Base-by-base conservation (phyloP, 1,140 invertebrate genomes). In the Acromyrmex heyeri region DNA sequence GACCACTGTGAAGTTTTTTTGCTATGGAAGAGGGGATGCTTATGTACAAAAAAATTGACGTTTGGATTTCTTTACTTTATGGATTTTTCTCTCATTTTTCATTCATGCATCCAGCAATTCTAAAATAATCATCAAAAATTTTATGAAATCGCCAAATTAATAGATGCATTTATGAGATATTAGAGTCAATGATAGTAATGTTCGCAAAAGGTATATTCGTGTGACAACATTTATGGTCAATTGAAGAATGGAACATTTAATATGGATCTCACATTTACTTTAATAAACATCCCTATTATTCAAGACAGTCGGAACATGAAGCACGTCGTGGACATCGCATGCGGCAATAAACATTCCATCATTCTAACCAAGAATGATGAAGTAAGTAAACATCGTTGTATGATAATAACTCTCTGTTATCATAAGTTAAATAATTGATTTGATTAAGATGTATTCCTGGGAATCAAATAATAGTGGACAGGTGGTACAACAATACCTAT, bases 381-480 rank as follows among this genome's bases (percentile, higher is more conserved):
- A 94, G 96, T 97, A 87, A 38, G 34, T 38, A 87, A 48, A 53
- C 4, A n/a, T 38, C 34, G 30, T 24, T 8, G 30, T 2, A 18
- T 38, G 34, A 30, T 2, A 5, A 1, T 24, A 18, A 55, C 65
- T 14, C 10, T 21, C 6, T 16, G 7, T 67, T 14, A 0, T 82
- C 7, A 7, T 14, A 16, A 64, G 18, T 55, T 34, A 14, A 44
- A 76, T n/a, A 12, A 53, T 7, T 24, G 7, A 5, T 44, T 21
- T 61, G n/a, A 81, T 27, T 21, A 82, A 97, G 96, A 95, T 97
- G 34, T 97, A 95, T 93, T 96, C 96, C 27, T 97, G 97, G 97
- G 97, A 97, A 67, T 96, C 97, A 93, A 97, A 97, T 91, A 97
- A 96, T 88, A 96, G 95, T 93, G 96, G 97, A 27, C 97, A 30